Evolutionary conservation across 2,797 vertebrate genomes (phyloP).

Genomic region (Sebastes oblongus): DNA sequence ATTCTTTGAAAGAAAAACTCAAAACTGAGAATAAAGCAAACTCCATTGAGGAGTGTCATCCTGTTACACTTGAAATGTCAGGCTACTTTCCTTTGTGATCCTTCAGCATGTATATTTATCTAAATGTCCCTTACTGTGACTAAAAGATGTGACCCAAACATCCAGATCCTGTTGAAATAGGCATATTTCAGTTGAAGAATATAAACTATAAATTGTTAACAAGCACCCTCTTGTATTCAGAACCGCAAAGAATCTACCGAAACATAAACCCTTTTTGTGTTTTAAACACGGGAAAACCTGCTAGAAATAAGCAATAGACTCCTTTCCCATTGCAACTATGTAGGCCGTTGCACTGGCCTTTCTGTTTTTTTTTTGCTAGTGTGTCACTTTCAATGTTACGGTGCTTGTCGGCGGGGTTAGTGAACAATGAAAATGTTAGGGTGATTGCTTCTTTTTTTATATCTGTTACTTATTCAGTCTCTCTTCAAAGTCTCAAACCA

Average conservation of each 20-base stretch:
- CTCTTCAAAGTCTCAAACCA: no score
- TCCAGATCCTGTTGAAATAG: not conserved
- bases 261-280: not conserved
- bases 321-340: no score
- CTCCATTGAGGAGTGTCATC: not conserved
- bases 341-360: no score
- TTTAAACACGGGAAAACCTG: no score
- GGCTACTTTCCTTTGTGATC: not conserved
- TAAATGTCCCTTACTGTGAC: not conserved
- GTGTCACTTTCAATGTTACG: no score
- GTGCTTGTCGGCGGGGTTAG: rapidly evolving
- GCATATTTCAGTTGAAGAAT: not conserved
- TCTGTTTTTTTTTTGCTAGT: rapidly evolving
- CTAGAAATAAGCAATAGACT: no score
- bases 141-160: not conserved
- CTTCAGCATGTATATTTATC: not conserved
- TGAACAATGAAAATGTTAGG: no score
- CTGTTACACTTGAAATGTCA: not conserved
- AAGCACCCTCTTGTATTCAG: not conserved
- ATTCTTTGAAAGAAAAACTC: not conserved
- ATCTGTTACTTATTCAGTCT: no score
- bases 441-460: no score
- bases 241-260: not conserved
- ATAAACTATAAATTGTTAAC: not conserved
- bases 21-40: not conserved